Conservation (phyloP, 2,888 invertebrate species). For the Leucania comma region DNA sequence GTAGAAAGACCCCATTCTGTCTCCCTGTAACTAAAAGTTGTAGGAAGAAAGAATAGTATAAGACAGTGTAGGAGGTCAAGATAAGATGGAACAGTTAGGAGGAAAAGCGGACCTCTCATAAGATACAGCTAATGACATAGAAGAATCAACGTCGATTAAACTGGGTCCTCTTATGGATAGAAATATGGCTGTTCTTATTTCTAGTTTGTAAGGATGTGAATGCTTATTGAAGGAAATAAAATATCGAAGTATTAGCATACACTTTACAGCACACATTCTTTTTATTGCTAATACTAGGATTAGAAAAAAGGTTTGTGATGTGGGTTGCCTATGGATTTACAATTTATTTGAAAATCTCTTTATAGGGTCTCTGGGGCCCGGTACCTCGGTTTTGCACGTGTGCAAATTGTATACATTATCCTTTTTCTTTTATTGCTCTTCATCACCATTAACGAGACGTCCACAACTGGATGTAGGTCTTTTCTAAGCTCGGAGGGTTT, state of each 20-base stretch:
- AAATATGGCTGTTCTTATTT: conserved; percentile 38
- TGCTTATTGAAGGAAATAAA: conserved; percentile 8
- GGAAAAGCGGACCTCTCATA: conserved; percentile 28
- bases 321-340: not conserved
- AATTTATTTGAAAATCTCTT: not conserved
- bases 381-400: too few relatives aligned
- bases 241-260: conserved; percentile 10
- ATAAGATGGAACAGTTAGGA: conserved; percentile 22
- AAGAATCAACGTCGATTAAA: conserved; percentile 46
- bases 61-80: conserved; percentile 20
- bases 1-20: conserved; percentile 6
- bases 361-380: too few relatives aligned
- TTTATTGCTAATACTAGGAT: conserved; percentile 9
- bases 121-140: conserved; percentile 34
- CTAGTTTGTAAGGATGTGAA: conserved; percentile 18
- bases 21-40: not conserved
- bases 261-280: not conserved
- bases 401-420: too few relatives aligned
- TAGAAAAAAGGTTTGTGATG: not conserved
- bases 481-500: too few relatives aligned
- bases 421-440: too few relatives aligned
- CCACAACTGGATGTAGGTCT: too few relatives aligned
- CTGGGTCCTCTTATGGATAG: conserved; percentile 6
- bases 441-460: too few relatives aligned
- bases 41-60: not conserved